Conservation (phyloP, 2,888 invertebrate species). For the Cyrtodaria siliqua region DNA sequence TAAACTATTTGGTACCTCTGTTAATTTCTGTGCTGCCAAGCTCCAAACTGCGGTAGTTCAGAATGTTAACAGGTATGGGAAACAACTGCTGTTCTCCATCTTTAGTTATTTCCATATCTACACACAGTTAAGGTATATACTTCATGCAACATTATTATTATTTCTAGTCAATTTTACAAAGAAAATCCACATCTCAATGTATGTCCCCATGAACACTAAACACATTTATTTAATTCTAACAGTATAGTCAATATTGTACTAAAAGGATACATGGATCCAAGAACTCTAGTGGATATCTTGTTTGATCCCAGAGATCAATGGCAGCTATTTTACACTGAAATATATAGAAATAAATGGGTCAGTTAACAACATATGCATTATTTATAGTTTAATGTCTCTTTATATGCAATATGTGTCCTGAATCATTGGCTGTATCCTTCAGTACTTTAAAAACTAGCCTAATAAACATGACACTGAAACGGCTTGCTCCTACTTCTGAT, state of each 20-base stretch:
- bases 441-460: too few species aligned
- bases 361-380: too few species aligned
- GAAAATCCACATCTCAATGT: background rate
- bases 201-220: too few species aligned
- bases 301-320: conserved; percentile 83
- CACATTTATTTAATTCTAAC: too few species aligned
- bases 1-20: conserved; percentile 86
- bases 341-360: background rate
- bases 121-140: conserved; percentile 58
- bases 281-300: conserved; percentile 84
- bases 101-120: conserved; percentile 86
- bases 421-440: too few species aligned
- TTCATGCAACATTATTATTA: too few species aligned
- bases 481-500: too few species aligned
- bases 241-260: too few species aligned
- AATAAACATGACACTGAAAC: too few species aligned
- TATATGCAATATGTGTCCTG: too few species aligned
- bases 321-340: conserved; percentile 82
- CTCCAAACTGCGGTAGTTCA: conserved; percentile 87
- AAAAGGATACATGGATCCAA: conserved; percentile 87
- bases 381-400: too few species aligned
- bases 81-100: conserved; percentile 86
- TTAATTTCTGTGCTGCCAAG: conserved; percentile 85
- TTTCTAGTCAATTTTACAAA: background rate
- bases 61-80: conserved; percentile 88